These are phyloP conservation scores for Drosophila santomea DNA, from an alignment of 1,140 invertebrate genomes.

Conservation along the genomic window DNA sequence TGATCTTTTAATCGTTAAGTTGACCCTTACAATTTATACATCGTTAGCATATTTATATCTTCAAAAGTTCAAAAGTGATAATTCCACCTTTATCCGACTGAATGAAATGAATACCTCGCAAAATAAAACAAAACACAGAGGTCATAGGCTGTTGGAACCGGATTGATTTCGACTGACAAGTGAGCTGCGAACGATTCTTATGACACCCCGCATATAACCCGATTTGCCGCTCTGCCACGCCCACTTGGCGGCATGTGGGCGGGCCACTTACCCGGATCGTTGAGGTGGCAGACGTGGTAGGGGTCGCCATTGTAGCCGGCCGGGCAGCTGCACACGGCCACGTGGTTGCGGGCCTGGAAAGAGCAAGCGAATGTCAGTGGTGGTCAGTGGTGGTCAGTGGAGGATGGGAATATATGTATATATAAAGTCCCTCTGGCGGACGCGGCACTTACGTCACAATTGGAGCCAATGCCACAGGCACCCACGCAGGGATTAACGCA, in stretches of 20 bases:
- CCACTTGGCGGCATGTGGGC: not conserved
- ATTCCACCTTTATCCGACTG: no score
- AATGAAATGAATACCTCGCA: no score
- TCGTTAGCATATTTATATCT: no score
- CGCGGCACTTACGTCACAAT: conserved; percentile 87
- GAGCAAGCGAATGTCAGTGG: conserved; percentile 24
- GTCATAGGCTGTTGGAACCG: not conserved
- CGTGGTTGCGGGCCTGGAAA: conserved; percentile 89
- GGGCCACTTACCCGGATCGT: conserved; percentile 87
- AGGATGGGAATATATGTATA: not conserved
- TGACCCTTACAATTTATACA: not conserved
- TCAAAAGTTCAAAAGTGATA: no score
- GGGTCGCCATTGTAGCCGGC: conserved; percentile 94
- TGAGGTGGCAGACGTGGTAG: conserved; percentile 87
- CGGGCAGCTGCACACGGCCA: conserved; percentile 93
- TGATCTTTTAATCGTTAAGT: not conserved
- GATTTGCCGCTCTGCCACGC: not conserved
- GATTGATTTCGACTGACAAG: not conserved
- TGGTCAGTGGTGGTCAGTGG: not conserved
- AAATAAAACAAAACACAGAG: no score
- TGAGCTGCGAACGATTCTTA: not conserved
- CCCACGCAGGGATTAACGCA: conserved; percentile 91
- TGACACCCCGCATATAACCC: not conserved
- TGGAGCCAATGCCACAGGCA: conserved; percentile 89
- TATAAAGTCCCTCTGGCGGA: not conserved